Evolutionary conservation across 2,797 vertebrate species (phyloP).

Genomic region (Apodemus agrarius): DNA sequence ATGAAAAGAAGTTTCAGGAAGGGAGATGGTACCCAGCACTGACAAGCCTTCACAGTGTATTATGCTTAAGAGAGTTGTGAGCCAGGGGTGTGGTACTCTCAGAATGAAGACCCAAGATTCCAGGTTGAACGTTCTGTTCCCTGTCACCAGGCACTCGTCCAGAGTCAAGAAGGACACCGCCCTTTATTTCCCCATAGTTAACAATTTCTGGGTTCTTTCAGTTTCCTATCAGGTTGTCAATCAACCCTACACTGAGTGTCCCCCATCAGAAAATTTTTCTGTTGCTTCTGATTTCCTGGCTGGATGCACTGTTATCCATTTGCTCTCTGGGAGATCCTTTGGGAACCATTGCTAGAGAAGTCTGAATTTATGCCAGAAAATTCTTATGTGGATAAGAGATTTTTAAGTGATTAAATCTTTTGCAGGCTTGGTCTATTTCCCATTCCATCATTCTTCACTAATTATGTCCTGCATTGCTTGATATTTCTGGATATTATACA

Average conservation of each 20-base stretch:
- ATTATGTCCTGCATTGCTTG: neutral
- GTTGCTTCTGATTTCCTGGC: neutral
- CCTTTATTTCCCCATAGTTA: neutral
- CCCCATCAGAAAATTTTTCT: neutral
- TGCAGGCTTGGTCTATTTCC: neutral
- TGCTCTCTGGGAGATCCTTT: neutral
- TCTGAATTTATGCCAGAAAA: neutral
- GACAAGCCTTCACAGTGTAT: neutral
- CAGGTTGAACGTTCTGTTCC: neutral
- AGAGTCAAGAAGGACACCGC: neutral
- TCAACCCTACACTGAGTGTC: neutral
- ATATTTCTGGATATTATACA: neutral
- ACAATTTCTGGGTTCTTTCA: neutral
- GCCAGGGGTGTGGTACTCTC: neutral
- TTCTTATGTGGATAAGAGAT: neutral
- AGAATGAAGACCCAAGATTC: no score
- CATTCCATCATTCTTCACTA: neutral
- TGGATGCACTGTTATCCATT: neutral
- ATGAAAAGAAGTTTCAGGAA: neutral
- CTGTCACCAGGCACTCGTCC: neutral
- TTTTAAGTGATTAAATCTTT: constrained; percentile 3
- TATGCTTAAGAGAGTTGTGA: neutral
- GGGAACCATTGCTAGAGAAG: neutral
- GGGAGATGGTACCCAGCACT: neutral
- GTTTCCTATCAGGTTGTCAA: neutral